phyloP scores from a whole-genome alignment of 2,888 invertebrate genomes.

The Lasioglossum lativentre region DNA sequence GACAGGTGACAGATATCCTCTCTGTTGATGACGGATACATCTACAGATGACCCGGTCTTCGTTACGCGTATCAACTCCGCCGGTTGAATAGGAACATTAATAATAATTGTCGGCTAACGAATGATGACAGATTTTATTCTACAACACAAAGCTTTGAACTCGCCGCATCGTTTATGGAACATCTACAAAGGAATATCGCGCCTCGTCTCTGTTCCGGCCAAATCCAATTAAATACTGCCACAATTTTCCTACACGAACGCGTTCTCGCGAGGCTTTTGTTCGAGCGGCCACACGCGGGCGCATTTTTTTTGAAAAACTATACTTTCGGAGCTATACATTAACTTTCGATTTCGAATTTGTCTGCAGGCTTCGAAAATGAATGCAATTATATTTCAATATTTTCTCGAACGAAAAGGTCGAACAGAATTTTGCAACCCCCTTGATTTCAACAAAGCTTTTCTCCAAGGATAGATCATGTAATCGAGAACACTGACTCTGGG shows the following conservation, averaged over 20 bases:
- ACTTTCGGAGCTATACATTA: not conserved
- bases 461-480: too few species aligned
- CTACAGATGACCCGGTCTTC: not conserved
- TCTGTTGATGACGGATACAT: slow-evolving; percentile 6
- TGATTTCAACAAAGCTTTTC: too few species aligned
- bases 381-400: too few species aligned
- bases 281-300: not conserved
- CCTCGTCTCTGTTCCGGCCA: slow-evolving; percentile 3
- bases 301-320: slow-evolving; percentile 13
- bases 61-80: slow-evolving; percentile 8
- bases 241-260: slow-evolving; percentile 29
- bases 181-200: slow-evolving; percentile 31
- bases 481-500: too few species aligned
- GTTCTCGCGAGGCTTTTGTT: not conserved
- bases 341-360: not conserved
- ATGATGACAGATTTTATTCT: slow-evolving; percentile 47
- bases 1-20: slow-evolving; percentile 30
- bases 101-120: slow-evolving; percentile 59
- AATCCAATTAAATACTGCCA: slow-evolving; percentile 44
- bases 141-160: slow-evolving; percentile 43
- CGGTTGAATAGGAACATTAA: slow-evolving; percentile 44
- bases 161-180: not conserved
- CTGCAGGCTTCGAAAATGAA: not conserved
- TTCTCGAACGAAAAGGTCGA: too few species aligned
- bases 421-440: too few species aligned